These are phyloP conservation scores for Pararge aegeria DNA, from an alignment of 1,140 invertebrate species.

Conservation along the genomic window DNA sequence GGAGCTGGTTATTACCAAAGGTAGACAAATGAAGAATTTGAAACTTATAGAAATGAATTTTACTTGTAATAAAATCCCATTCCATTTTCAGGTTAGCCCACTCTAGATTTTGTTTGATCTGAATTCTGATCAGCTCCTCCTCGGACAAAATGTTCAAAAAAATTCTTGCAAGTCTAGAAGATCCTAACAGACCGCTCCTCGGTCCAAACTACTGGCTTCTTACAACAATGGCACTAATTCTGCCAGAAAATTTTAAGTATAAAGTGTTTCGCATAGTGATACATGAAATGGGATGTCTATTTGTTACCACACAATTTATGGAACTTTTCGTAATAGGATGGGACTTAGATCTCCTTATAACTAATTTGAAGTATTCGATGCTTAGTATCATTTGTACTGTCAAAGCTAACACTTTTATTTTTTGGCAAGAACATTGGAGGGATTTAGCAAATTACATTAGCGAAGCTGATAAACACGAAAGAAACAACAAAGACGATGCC, in stretches of 20 bases:
- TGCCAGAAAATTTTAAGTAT: slow-evolving; percentile 40
- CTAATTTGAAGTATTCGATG: slow-evolving; percentile 66
- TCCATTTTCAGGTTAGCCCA: too few relatives aligned
- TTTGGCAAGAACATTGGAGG: slow-evolving; percentile 58
- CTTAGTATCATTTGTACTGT: slow-evolving; percentile 58
- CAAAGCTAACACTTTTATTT: slow-evolving; percentile 52
- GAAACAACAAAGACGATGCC: slow-evolving; percentile 33
- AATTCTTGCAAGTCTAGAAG: slow-evolving; percentile 46
- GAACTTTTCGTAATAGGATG: slow-evolving; percentile 59
- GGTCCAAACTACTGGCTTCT: slow-evolving; percentile 63
- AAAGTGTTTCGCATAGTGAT: slow-evolving; percentile 45
- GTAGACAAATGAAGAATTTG: too few relatives aligned
- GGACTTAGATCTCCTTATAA: slow-evolving; percentile 52
- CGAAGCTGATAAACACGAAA: slow-evolving; percentile 59
- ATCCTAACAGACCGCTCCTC: slow-evolving; percentile 44
- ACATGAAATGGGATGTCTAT: slow-evolving; percentile 46
- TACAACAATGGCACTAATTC: slow-evolving; percentile 50
- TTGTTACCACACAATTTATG: slow-evolving; percentile 57
- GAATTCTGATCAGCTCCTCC: too few relatives aligned
- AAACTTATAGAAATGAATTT: too few relatives aligned
- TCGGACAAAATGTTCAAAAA: slow-evolving; percentile 42
- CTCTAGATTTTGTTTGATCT: too few relatives aligned
- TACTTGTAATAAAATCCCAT: too few relatives aligned
- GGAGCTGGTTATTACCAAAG: too few relatives aligned
- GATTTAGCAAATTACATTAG: slow-evolving; percentile 54